Base-by-base conservation (phyloP, 2,888 invertebrate species). In the Drosophila bunnanda region DNA sequence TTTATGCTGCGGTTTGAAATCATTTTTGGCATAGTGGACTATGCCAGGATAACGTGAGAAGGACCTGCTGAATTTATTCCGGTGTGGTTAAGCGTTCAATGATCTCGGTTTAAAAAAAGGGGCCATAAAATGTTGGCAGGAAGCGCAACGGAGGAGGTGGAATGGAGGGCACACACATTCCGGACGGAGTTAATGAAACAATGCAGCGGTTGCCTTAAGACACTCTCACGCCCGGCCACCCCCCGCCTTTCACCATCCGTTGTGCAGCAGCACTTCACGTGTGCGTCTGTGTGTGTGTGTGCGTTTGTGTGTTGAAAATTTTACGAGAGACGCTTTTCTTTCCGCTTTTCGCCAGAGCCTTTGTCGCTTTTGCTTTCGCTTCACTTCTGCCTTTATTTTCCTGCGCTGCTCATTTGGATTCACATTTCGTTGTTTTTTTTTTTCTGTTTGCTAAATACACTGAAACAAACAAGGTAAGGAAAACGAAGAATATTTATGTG, bases 141-240 rank as follows among this genome's bases (percentile, higher is more conserved):
- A 68, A 43, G 54, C 72, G 74, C 22, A 57, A 28, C 44, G 39
- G 38, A 69, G 79, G 48, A 64, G 39, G 68, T 67, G 39, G 28
- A 28, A 64, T 50, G 28, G 17, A 25, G 44, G 53, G 25, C 38
- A 64, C 38, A 46, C 53, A 38, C 20, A 39, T 76, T 78, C 68
- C 65, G 70, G 76, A 59, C 70, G 60, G 46, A 88, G 75, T 80
- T 84, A 85, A 88, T 84, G 88, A 88, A 88, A 88, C 82, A 77
- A 76, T 85, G 80, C 85, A 77, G 76, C 73, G 71, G 68, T 69
- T 60, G 70, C 54, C 75, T 67, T 58, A 62, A 76, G 73, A 71
- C 65, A 48, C 52, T 28, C 22, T 36, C 39, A 22, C 36, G 30
- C 52, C 32, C 22, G 12, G 17, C 30, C 8, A 20, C 17, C 64